Conservation (phyloP, 2,797 vertebrate species). For the Halcyon chelicuti region DNA sequence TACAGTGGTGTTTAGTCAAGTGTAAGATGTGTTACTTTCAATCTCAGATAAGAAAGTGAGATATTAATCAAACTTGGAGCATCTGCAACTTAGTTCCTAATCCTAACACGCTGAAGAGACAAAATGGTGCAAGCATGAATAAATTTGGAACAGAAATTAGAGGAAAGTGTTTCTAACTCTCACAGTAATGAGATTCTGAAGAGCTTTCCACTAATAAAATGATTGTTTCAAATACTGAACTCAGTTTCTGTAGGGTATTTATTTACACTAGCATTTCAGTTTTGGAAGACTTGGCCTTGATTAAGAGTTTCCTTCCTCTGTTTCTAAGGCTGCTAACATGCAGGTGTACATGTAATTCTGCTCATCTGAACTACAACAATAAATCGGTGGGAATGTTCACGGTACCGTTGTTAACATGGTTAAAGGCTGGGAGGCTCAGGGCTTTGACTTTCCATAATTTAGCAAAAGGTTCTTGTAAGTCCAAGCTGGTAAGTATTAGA, state of each 20-base stretch:
- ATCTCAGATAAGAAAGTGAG: not conserved
- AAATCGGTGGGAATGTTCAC: not conserved
- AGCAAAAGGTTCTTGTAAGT: not conserved
- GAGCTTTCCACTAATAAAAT: not conserved
- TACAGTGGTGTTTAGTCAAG: not conserved
- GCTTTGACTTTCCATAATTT: not conserved
- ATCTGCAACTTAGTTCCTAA: not conserved
- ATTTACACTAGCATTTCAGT: not conserved
- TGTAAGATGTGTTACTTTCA: not conserved
- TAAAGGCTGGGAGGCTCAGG: not conserved
- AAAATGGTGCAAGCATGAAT: not conserved
- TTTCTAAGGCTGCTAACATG: not conserved
- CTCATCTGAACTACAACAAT: not conserved
- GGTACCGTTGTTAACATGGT: not conserved
- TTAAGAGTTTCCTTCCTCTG: not conserved
- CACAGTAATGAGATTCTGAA: not conserved
- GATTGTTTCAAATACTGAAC: not conserved
- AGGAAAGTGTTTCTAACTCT: not conserved
- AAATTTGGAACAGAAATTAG: not conserved
- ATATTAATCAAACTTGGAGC: not conserved
- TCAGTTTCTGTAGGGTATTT: not conserved
- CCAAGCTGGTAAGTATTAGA: not conserved
- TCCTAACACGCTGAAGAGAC: not conserved
- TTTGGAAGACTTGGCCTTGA: not conserved
- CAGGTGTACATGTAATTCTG: not conserved